Evolutionary conservation across 2,888 invertebrate genomes (phyloP).

Genomic region (Napeogenes sylphis): DNA sequence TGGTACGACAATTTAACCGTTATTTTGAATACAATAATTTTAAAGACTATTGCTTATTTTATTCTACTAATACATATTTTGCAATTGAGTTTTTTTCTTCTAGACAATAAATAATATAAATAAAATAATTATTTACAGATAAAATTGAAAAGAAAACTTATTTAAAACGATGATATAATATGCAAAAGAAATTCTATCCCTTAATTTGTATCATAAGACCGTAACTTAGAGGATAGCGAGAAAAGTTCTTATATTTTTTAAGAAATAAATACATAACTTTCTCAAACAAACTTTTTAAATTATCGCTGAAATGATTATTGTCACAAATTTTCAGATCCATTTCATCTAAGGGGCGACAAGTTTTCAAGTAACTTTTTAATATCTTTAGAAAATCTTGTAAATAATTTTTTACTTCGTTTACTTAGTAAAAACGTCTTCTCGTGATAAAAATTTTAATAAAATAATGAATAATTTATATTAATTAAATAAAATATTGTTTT

Average conservation of each 20-base stretch:
- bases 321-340: conserved; percentile 26
- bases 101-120: no score
- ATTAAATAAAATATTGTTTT: no score
- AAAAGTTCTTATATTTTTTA: neutral
- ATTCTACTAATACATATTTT: neutral
- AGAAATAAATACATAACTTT: conserved; percentile 4
- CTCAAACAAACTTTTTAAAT: conserved; percentile 20
- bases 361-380: conserved; percentile 12
- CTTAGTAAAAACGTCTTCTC: neutral
- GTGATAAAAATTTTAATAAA: no score
- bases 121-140: no score
- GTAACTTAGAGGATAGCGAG: neutral
- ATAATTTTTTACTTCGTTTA: conserved; percentile 14
- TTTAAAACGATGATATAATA: no score
- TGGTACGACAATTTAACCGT: conserved; percentile 46
- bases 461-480: no score
- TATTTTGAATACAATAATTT: conserved; percentile 9
- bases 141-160: no score
- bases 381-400: conserved; percentile 25
- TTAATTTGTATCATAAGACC: neutral
- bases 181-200: neutral
- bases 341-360: conserved; percentile 14
- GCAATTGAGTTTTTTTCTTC: neutral
- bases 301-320: conserved; percentile 25
- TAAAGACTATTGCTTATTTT: neutral